A percentile compares a stretch with the other conserved stretches of the same genome.
Evolutionary conservation across 2,113 vertebrate species (phyloP).

Genomic region (Phrynosoma platyrhinos): DNA sequence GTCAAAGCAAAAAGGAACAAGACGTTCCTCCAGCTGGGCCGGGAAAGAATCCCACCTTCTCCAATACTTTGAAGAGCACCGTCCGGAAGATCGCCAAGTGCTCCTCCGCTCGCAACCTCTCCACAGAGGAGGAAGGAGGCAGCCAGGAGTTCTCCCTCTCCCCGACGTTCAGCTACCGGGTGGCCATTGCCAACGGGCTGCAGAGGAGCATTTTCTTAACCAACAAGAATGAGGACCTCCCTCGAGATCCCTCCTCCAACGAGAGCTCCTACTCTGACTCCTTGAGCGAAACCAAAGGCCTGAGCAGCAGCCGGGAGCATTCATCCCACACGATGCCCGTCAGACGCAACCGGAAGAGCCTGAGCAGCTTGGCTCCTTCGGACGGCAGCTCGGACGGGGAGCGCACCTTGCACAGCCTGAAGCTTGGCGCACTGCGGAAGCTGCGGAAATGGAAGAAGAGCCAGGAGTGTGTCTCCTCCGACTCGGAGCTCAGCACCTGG

Average conservation of each 20-base stretch:
- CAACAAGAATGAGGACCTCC: slow-evolving; percentile 84
- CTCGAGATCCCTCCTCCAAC: slow-evolving; percentile 88
- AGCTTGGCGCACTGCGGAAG: slow-evolving; percentile 92
- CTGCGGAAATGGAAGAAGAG: slow-evolving; percentile 98
- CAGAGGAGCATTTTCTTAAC: slow-evolving; percentile 82
- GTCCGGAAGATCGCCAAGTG: slow-evolving; percentile 94
- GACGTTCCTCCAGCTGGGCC: slow-evolving; percentile 82
- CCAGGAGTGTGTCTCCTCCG: slow-evolving; percentile 95
- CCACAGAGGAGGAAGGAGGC: slow-evolving; percentile 85
- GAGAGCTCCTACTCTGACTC: slow-evolving; percentile 90
- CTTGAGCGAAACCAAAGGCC: slow-evolving; percentile 85
- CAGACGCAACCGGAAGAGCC: slow-evolving; percentile 93
- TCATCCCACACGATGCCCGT: slow-evolving; percentile 91
- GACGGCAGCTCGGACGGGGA: slow-evolving; percentile 97
- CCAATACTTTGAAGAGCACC: slow-evolving; percentile 91
- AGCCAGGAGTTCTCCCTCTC: slow-evolving; percentile 92
- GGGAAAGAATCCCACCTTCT: slow-evolving; percentile 86
- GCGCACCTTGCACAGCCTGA: slow-evolving; percentile 90
- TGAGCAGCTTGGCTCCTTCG: slow-evolving; percentile 93
- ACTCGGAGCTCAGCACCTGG: slow-evolving; percentile 93
- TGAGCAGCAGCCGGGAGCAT: slow-evolving; percentile 81
- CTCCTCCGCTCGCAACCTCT: slow-evolving; percentile 89
- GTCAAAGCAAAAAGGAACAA: slow-evolving; percentile 87
- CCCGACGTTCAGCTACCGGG: slow-evolving; percentile 96
- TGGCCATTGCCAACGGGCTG: slow-evolving; percentile 96